Conservation (phyloP, 2,888 invertebrate genomes). For the Philereme transversata region DNA sequence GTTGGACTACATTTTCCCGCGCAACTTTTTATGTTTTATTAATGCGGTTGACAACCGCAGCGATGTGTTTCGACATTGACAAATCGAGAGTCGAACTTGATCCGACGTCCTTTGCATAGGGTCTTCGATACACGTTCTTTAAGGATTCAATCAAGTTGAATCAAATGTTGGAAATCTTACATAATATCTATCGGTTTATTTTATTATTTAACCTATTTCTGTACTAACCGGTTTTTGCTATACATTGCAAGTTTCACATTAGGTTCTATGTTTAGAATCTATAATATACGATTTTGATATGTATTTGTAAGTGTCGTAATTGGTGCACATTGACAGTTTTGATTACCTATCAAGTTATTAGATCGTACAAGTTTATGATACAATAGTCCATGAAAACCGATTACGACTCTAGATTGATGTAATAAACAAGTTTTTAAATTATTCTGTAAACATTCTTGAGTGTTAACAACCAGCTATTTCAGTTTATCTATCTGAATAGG, state of each 20-base stretch:
- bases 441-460: slow-evolving; percentile 12
- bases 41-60: slow-evolving; percentile 60
- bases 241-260: no score
- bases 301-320: no score
- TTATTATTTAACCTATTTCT: no score
- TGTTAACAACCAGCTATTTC: neutral
- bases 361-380: slow-evolving; percentile 19
- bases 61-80: slow-evolving; percentile 71
- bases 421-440: slow-evolving; percentile 25
- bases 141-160: no score
- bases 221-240: no score
- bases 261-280: no score
- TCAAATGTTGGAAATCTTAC: no score
- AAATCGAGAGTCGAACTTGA: slow-evolving; percentile 66
- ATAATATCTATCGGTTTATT: no score
- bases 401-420: slow-evolving; percentile 33
- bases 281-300: no score
- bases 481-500: slow-evolving; percentile 10
- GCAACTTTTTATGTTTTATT: slow-evolving; percentile 42
- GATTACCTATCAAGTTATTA: no score
- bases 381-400: slow-evolving; percentile 34
- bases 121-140: slow-evolving; percentile 34
- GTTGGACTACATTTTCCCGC: slow-evolving; percentile 39
- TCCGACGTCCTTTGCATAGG: slow-evolving; percentile 54
- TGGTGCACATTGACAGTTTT: no score